Conservation (phyloP, 2,888 invertebrate species). For the Oscheius sp. region DNA sequence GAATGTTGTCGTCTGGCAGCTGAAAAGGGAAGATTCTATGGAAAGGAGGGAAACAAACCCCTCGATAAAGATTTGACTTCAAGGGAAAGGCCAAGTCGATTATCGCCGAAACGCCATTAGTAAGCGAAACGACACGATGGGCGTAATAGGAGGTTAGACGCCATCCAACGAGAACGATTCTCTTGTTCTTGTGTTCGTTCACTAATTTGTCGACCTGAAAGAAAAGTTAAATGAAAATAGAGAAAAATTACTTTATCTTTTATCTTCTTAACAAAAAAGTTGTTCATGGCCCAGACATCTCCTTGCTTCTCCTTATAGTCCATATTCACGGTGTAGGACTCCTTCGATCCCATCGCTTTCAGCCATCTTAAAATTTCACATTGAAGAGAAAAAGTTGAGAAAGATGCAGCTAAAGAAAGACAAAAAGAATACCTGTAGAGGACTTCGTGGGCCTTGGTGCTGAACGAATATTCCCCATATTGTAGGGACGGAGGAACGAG, state of each 20-base stretch:
- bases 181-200: slow-evolving; percentile 28
- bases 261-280: neutral
- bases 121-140: slow-evolving; percentile 48
- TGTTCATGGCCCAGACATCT: slow-evolving; percentile 5
- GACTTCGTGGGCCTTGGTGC: slow-evolving; percentile 33
- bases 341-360: slow-evolving; percentile 39
- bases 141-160: slow-evolving; percentile 51
- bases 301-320: neutral
- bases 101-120: slow-evolving; percentile 57
- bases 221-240: neutral
- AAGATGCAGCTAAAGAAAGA: neutral
- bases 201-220: slow-evolving; percentile 32
- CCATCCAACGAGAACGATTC: slow-evolving; percentile 64
- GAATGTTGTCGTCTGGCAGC: slow-evolving; percentile 62
- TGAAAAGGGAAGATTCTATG: no score
- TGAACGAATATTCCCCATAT: slow-evolving; percentile 32
- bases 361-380: slow-evolving; percentile 49
- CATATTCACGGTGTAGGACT: slow-evolving; percentile 34
- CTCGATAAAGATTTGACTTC: slow-evolving; percentile 49
- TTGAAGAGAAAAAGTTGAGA: neutral
- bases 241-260: slow-evolving; percentile 13
- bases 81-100: slow-evolving; percentile 63
- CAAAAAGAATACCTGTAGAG: slow-evolving; percentile 43
- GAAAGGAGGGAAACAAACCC: no score
- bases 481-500: slow-evolving; percentile 58